phyloP scores from a whole-genome alignment of 2,113 vertebrate genomes.

The Phainopepla nitens region DNA sequence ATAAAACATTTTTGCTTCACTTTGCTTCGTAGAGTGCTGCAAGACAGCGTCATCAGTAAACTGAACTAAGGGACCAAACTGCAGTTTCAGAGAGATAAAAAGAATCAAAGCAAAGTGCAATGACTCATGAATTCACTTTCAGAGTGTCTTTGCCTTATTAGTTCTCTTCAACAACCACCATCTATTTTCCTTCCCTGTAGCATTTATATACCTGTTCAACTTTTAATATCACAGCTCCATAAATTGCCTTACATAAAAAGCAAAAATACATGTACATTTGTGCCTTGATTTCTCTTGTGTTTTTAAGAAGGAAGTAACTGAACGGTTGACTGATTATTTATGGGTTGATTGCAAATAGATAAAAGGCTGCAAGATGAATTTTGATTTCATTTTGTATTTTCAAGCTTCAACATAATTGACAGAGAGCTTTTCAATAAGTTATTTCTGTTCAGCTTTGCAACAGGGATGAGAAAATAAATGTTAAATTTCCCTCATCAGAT shows the following conservation, averaged over 20 bases:
- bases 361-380: neutral
- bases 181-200: neutral
- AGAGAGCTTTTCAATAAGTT: neutral
- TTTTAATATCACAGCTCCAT: neutral
- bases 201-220: neutral
- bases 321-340: neutral
- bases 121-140: neutral
- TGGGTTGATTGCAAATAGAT: neutral
- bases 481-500: conserved; percentile 5
- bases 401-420: neutral
- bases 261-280: neutral
- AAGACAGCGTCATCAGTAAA: neutral
- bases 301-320: neutral
- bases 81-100: neutral
- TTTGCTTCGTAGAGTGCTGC: neutral
- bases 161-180: neutral
- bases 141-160: neutral
- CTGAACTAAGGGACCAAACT: neutral
- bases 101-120: neutral
- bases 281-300: neutral
- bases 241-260: neutral
- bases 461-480: neutral
- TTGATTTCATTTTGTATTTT: conserved; percentile 25
- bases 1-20: neutral
- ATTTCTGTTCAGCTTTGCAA: conserved; percentile 20